Evolutionary conservation across 2,113 vertebrate genomes (phyloP), one percentile per base, ranked within the genome.

Genomic region (Percopsis transmontana): DNA sequence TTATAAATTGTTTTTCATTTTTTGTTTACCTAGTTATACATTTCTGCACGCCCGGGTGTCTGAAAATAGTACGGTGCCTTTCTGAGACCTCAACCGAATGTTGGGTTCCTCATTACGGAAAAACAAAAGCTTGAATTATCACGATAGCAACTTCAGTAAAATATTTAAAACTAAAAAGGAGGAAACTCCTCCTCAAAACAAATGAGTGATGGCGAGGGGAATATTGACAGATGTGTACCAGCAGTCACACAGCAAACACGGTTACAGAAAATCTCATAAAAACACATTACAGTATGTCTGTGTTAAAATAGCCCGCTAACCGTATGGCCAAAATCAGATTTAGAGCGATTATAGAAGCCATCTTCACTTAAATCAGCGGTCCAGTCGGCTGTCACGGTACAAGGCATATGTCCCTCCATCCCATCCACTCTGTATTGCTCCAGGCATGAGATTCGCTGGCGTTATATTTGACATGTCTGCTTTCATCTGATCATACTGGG

Each of bases 251-350:
- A 51, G 51, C 70, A 87, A 87, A 90, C 79, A 23, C 66, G 81
- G 80, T 88, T 87, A 87, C 20, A 5, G 58, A 71, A 80, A 89
- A 89, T 85, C 84, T 86, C 82, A 80, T 90, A 82, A 85, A 80
- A 75, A 62, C 59, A 76, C 58, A 79, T 84, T 87, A 79, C 68
- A 51, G 55, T 16, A 44, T 11, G 62, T 67, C 66, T 14, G 70
- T 57, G 54, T 81, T 76, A 57, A 72, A 72, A 74, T 41, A 64
- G 70, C 69, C 79, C 76, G 70, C 24, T 19, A 75, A 58, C 83
- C 47, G 63, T 72, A 79, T 74, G 72, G 82, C 69, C 75, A 76
- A 81, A n/a, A 87, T 79, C 61, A 62, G 68, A 89, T 90, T 85
- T 77, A 41, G 55, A 58, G 68, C 70, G 81, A 90, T 88, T 86